phyloP scores from a whole-genome alignment of 2,797 vertebrate species.

The Hydrophis major region DNA sequence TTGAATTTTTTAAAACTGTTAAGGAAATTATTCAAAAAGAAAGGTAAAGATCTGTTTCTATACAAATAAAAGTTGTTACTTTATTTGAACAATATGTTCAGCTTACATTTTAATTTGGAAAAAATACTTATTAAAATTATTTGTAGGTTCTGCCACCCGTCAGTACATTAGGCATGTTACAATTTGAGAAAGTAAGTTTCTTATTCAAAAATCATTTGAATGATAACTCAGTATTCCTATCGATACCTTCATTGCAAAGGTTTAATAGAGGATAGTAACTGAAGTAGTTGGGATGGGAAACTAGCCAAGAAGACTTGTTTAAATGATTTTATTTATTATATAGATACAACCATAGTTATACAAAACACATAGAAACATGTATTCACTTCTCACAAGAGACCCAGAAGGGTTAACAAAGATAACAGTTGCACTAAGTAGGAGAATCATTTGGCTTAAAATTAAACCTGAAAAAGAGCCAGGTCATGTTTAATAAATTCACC shows the following conservation, averaged over 20 bases:
- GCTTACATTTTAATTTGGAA: background rate
- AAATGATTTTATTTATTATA: background rate
- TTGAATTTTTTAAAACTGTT: constrained; percentile 84
- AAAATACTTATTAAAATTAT: background rate
- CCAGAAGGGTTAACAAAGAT: background rate
- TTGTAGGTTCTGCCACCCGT: background rate
- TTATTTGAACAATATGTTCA: background rate
- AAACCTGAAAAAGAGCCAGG: too few relatives aligned
- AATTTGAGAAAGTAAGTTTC: background rate
- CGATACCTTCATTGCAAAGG: background rate
- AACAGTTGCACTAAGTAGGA: background rate
- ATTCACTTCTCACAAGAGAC: background rate
- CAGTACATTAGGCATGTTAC: background rate
- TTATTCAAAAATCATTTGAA: background rate
- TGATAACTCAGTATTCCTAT: background rate
- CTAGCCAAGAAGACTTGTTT: background rate
- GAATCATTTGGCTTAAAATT: too few relatives aligned
- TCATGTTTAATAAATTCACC: too few relatives aligned
- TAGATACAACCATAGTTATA: too few relatives aligned
- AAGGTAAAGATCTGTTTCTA: constrained; percentile 74
- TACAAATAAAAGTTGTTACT: background rate
- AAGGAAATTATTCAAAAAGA: constrained; percentile 80
- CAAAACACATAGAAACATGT: too few relatives aligned
- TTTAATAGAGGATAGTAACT: background rate
- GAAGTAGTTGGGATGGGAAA: background rate